phyloP scores from a whole-genome alignment of 92 coral and sea anemone species.

The Epizoanthus ramosus region DNA sequence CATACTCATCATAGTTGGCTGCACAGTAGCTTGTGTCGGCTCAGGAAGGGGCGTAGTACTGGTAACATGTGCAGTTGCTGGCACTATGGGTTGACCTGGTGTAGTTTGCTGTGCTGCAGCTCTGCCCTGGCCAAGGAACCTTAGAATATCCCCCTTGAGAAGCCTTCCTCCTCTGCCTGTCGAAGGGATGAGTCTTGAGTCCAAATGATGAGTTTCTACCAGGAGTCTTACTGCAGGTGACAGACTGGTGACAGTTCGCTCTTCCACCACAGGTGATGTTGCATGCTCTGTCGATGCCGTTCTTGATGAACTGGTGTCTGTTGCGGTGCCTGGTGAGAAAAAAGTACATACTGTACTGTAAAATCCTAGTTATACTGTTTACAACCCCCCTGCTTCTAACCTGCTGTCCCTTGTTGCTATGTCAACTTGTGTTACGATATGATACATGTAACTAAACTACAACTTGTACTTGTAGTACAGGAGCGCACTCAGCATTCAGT shows the following conservation, averaged over 20 bases:
- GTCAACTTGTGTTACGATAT: no score
- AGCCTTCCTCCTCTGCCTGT: slow-evolving; percentile 94
- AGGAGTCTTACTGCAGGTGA: slow-evolving; percentile 93
- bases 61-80: neutral
- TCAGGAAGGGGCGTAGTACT: no score
- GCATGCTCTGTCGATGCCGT: neutral
- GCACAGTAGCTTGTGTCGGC: neutral
- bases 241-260: slow-evolving; percentile 26
- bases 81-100: slow-evolving; percentile 16
- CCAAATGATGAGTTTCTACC: slow-evolving; percentile 76
- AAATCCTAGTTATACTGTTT: neutral
- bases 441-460: no score
- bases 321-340: neutral
- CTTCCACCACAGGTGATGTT: neutral
- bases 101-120: slow-evolving; percentile 37
- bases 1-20: neutral
- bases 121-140: slow-evolving; percentile 68
- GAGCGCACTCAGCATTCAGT: no score
- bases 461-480: no score
- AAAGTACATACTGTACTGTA: no score
- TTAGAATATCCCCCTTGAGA: slow-evolving; percentile 90
- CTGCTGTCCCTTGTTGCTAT: no score
- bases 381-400: no score
- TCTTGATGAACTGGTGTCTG: slow-evolving; percentile 29
- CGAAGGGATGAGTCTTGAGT: slow-evolving; percentile 77